phyloP scores from a whole-genome alignment of 2,113 vertebrate species.

The Dasypus novemcinctus region DNA sequence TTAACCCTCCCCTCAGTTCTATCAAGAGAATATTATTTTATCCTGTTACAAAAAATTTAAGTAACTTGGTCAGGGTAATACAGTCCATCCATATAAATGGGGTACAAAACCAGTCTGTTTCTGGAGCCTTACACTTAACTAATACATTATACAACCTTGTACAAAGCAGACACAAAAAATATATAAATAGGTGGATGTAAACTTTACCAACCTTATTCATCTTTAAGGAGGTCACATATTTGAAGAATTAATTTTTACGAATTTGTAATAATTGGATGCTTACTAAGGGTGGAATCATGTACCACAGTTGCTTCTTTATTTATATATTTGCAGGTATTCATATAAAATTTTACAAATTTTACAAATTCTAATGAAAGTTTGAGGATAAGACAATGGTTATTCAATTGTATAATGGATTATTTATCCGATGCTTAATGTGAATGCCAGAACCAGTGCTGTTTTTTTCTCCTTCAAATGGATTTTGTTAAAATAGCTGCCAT shows the following conservation, averaged over 20 bases:
- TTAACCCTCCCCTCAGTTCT: neutral
- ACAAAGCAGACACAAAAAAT: neutral
- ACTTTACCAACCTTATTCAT: neutral
- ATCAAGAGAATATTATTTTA: neutral
- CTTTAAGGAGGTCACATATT: neutral
- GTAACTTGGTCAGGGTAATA: neutral
- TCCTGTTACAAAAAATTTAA: neutral
- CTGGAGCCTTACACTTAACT: neutral
- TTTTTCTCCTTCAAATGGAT: neutral
- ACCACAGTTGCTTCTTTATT: neutral
- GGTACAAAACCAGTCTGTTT: neutral
- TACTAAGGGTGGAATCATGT: neutral
- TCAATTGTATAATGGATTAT: neutral
- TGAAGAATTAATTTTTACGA: neutral
- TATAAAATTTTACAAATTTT: too few relatives aligned
- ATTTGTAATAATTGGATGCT: neutral
- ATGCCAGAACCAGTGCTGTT: neutral
- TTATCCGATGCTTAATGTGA: conserved; percentile 6
- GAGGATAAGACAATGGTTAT: neutral
- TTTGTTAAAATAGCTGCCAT: neutral
- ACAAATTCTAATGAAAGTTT: neutral
- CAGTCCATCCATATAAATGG: neutral
- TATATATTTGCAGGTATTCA: neutral
- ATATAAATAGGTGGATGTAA: neutral
- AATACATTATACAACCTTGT: neutral